Base-by-base conservation (phyloP, 2,797 vertebrate species). In the Delichon dasypus region DNA sequence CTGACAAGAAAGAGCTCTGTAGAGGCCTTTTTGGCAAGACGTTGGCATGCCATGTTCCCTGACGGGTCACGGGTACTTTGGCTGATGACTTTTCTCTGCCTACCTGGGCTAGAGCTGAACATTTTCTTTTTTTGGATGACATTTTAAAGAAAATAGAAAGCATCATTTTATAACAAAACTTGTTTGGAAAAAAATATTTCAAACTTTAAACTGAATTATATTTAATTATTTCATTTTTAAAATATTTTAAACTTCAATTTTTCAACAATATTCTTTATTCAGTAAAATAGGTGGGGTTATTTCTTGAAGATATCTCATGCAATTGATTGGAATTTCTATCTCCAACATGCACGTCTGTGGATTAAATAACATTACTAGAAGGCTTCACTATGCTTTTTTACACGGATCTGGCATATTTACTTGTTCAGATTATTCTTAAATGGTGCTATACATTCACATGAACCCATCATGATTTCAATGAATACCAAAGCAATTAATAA, bases 401-500 rank as follows among this genome's bases (percentile, higher is more conserved):
- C 73, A 93, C 58, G 50, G 22, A 53, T 90, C 54, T 77, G 45
- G 30, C 53, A 13, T 73, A 65, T 79, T 76, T 86, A 47, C 16
- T 84, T 9, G 0, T 73, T 89, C 53, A 47, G 55, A 78, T 79
- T 85, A 79, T 92, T 93, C 81, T 90, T 85, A 92, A 95, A 88
- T 11, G 7, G 85, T 73, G 68, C 91, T 90, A 32, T 80, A 79
- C 60, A 70, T 95, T 90, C 73, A 80, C 57, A 93, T 95, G 91
- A 96, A 92, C 90, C 92, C 71, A 86, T 95, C 91, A 86, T 86
- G 47, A 93, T 92, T 95, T 92, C 92, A 82, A 74, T 94, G 90
- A 97, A 96, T 96, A 95, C 93, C 95, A 95, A 97, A 96, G 96
- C 91, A 97, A 96, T 96, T 97, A 97, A 97, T 96, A 97, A 96